Evolutionary conservation across 1,140 invertebrate species (phyloP), one percentile per base, ranked within the genome.

Genomic region (Dinoponera quadriceps): DNA sequence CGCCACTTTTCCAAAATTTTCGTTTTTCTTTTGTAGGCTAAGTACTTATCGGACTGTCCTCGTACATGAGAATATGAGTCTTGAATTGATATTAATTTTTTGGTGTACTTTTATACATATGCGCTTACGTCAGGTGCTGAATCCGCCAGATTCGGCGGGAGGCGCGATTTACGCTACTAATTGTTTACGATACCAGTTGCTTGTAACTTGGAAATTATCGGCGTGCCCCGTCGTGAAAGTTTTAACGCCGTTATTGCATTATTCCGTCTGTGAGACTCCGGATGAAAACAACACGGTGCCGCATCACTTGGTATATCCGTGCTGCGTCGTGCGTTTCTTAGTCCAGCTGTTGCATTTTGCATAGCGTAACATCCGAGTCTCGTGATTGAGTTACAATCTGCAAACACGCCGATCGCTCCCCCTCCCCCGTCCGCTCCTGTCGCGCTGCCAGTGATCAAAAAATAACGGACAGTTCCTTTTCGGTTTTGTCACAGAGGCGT

Each of bases 261-360:
- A 29, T 54, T 18, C 16, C 22, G 16, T 73, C 18, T 18, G 25
- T 11, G 27, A 20, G n/a, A n/a, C n/a, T n/a, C 14, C 25, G 48
- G 29, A 33, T 33, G 5, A 5, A 55, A 78, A 68, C 33, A 66
- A 27, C 27, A 22, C 16, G 33, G 22, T 14, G 11, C 33, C 22
- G 25, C 16, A 29, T 44, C 13, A 55, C n/a, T 9, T 44, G 25
- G 5, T 48, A 48, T 4, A 69, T 3, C 9, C 57, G 33, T 33
- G 22, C 29, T 25, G 38, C 18, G n/a, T 68, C 49, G 13, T 14
- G 16, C 55, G 25, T 80, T 80, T 80, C 65, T 78, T 80, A 69
- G 18, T 44, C 33, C 22, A 55, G 54, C 20, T 69, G 75, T 27
- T 57, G 65, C 22, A 59, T 80, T 80, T 80, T 80, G 51, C 65